Evolutionary conservation across 1,140 invertebrate species (phyloP).

Genomic region (Heliconius hermathena): DNA sequence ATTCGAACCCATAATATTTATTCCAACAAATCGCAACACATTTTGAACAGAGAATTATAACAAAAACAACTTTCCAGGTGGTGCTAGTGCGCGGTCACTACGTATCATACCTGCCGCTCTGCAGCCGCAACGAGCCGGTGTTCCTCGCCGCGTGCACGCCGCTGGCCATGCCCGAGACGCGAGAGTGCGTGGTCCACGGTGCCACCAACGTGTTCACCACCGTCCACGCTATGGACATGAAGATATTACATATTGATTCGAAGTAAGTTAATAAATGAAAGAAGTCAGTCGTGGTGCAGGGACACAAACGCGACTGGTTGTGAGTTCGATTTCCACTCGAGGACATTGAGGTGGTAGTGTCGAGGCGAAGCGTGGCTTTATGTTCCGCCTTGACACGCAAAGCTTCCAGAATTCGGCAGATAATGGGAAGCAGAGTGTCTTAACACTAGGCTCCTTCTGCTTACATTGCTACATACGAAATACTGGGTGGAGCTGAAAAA

Average conservation of each 20-base stretch:
- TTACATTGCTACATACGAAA: background rate
- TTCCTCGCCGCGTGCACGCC: slow-evolving; percentile 98
- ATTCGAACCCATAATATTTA: too few species aligned
- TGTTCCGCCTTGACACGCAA: too few species aligned
- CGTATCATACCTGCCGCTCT: slow-evolving; percentile 95
- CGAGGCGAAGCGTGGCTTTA: too few species aligned
- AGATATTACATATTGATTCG: slow-evolving; percentile 96
- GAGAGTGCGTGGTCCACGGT: slow-evolving; percentile 96
- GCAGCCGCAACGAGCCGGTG: slow-evolving; percentile 96
- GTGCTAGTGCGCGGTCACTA: slow-evolving; percentile 98
- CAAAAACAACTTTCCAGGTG: slow-evolving; percentile 85
- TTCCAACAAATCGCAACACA: background rate
- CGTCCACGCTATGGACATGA: slow-evolving; percentile 99
- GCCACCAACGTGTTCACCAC: slow-evolving; percentile 98
- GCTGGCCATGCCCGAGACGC: slow-evolving; percentile 97
- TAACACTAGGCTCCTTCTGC: background rate
- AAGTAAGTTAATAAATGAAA: slow-evolving; percentile 86
- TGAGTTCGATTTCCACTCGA: too few species aligned
- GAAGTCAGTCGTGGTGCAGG: too few species aligned
- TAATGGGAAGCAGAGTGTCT: background rate
- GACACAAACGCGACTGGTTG: too few species aligned
- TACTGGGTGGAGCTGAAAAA: background rate
- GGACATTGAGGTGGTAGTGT: too few species aligned
- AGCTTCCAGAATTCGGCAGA: too few species aligned
- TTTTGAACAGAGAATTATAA: background rate